These are phyloP conservation scores for Melierax canorus DNA, from an alignment of 2,113 vertebrate species.

Conservation along the genomic window DNA sequence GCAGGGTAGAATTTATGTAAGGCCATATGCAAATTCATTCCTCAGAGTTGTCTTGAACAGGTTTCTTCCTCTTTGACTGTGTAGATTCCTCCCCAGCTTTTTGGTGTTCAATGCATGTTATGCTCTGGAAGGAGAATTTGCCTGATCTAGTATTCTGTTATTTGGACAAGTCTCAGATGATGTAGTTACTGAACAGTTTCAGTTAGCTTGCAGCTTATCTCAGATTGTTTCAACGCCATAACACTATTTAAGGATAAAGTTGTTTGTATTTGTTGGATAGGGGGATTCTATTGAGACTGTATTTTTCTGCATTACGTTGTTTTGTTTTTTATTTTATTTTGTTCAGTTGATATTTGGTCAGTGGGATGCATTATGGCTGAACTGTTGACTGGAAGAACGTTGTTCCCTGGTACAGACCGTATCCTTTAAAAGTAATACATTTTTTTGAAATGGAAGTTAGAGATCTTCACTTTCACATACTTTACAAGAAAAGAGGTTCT, in stretches of 20 bases:
- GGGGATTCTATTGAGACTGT: background rate
- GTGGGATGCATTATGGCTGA: conserved; percentile 99
- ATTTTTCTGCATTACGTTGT: background rate
- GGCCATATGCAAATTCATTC: background rate
- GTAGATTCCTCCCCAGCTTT: background rate
- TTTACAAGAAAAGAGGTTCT: background rate
- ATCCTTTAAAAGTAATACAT: conserved; percentile 81
- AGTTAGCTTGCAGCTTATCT: background rate
- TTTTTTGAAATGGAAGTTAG: background rate
- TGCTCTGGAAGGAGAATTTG: background rate
- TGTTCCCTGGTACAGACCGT: conserved; percentile 98
- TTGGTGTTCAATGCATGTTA: background rate
- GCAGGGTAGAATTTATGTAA: background rate
- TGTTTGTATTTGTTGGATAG: background rate
- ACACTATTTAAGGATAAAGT: background rate
- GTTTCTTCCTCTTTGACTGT: background rate
- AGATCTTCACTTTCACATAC: background rate
- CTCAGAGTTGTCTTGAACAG: background rate
- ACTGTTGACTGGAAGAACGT: conserved; percentile 92
- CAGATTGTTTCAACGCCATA: background rate
- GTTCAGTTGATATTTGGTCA: conserved; percentile 97
- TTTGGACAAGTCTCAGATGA: background rate
- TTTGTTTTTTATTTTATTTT: conserved; percentile 53
- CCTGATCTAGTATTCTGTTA: background rate
- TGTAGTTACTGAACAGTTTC: background rate